Evolutionary conservation across 1,140 invertebrate genomes (phyloP), one percentile per base, ranked within the genome.

Genomic region (Drosophila tropicalis): DNA sequence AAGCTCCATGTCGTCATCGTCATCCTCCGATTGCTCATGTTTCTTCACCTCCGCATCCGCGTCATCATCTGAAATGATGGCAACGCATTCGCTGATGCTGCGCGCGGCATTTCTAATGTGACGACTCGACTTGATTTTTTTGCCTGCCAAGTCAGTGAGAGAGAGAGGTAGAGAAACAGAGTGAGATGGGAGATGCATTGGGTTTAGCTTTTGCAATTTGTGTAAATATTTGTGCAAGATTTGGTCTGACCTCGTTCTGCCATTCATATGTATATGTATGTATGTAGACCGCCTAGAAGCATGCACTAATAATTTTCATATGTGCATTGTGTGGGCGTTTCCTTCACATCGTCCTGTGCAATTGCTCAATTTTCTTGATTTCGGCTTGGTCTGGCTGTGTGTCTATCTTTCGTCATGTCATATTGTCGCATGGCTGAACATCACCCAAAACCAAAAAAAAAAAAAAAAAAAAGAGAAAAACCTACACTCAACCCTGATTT

Each of bases 31-130:
- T 34, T 60, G 57, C 19, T 47, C 41, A 36, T 55, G 36, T 39
- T 32, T 29, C 40, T 55, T 54, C 36, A 75, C 60, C 19, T 66
- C 41, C 36, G 58, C 68, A n/a, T 67, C 57, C 40, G 55, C 66
- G 9, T 61, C 72, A 67, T 78, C 71, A 22, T 51, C 44, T 22
- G 44, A 51, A 22, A 72, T 78, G 60, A 72, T 55, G 72, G 73
- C 87, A 73, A 91, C 85, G 76, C 90, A 91, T 87, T 91, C 90
- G 68, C 90, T 91, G 68, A 91, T 84, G 77, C 90, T 91, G 74
- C 90, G 90, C 63, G 85, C 90, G 22, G 90, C 73, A 82, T 81
- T 89, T 77, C 79, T 84, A 81, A 79, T 84, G 66, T 90, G 70
- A 68, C 67, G 51, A 64, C 70, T 72, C 66, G 22, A 25, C 22